Evolutionary conservation across 1,140 invertebrate genomes (phyloP), one percentile per base, ranked within the genome.

Genomic region (Drosophila nannoptera): DNA sequence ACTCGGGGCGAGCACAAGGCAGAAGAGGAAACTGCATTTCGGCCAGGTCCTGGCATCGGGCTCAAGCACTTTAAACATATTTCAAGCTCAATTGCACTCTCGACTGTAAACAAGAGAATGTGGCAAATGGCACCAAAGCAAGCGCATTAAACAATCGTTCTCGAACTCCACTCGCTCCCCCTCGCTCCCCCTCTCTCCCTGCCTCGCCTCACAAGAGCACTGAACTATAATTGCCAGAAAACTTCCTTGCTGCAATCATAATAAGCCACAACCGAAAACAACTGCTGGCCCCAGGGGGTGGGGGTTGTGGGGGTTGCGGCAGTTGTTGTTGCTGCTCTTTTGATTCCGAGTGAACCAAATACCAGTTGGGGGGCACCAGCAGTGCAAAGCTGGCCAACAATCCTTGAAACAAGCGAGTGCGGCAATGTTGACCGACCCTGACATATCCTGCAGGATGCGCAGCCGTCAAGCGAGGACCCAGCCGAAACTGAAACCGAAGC

Each of bases 171-270:
- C 12, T 29, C 36, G 35, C 4, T 38, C 12, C 14, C 36, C 32
- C 8, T 38, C 22, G 45, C 38, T 53, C 22, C 11, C 12, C 36
- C 29, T 11, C 14, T 35, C 38, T 29, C 3, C 6, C 5, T 50
- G 35, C 35, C n/a, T n/a, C n/a, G n/a, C n/a, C 46, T 32, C 46
- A 16, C 9, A 1, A 14, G 22, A 38, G 33, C 52, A 31, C 38
- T 11, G 35, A 64, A 61, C 66, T 63, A 80, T 84, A 80, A 84
- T 84, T 86, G 78, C 60, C 75, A 74, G 69, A 62, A 63, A 76
- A 80, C 73, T 68, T 68, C 77, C 83, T 82, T 75, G 65, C 72
- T 80, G 80, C 73, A 83, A 73, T 78, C 75, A 78, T 78, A 75
- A 73, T 67, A 68, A 81, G 58, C 54, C 29, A 48, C n/a, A 53